phyloP scores from a whole-genome alignment of 2,888 invertebrate genomes.

The Leptopilina drosophilae region DNA sequence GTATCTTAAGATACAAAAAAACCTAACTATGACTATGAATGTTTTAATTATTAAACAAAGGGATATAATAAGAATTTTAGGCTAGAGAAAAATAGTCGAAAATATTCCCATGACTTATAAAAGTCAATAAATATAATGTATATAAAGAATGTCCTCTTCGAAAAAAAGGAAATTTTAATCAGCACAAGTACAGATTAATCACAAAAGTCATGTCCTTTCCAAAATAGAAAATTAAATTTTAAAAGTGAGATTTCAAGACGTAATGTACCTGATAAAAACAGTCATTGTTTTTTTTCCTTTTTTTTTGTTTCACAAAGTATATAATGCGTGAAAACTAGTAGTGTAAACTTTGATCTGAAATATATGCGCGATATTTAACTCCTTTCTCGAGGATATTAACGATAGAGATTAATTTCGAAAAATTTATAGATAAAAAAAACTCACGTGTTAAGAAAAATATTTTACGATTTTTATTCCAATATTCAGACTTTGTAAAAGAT shows the following conservation, averaged over 20 bases:
- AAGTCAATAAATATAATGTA: constrained; percentile 15
- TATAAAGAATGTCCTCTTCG: constrained; percentile 22
- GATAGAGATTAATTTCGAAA: background rate
- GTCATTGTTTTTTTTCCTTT: constrained; percentile 21
- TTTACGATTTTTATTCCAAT: background rate
- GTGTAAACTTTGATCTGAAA: background rate
- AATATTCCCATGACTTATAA: constrained; percentile 28
- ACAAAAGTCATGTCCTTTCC: constrained; percentile 13
- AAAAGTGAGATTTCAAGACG: constrained; percentile 32
- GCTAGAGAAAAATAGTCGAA: constrained; percentile 40
- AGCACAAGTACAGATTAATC: constrained; percentile 11
- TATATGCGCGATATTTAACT: background rate
- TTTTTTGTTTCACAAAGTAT: background rate
- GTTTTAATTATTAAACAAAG: constrained; percentile 6
- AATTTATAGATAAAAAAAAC: background rate
- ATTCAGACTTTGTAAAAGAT: background rate
- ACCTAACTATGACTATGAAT: constrained; percentile 36
- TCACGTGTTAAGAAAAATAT: background rate
- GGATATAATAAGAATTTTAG: constrained; percentile 30
- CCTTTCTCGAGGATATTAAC: background rate
- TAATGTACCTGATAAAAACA: constrained; percentile 39
- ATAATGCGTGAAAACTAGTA: background rate
- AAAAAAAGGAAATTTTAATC: constrained; percentile 16
- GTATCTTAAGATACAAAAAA: constrained; percentile 5
- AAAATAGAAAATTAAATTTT: constrained; percentile 19